Base-by-base conservation (phyloP, 92 coral and sea anemone species). In the Montipora capitata region DNA sequence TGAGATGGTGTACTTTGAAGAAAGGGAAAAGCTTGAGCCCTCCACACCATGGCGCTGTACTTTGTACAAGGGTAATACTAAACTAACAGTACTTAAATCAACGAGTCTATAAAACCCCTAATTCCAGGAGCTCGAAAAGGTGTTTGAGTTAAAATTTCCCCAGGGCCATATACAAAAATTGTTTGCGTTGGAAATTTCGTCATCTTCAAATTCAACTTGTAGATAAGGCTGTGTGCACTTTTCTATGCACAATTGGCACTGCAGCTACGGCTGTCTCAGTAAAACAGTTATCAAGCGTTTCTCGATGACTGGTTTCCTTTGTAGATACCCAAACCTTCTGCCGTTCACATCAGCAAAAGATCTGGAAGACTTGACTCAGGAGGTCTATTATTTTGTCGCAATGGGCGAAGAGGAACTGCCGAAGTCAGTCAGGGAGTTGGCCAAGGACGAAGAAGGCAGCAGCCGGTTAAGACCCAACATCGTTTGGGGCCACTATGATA, bases 281-380 rank as follows among this genome's bases (percentile, higher is more conserved):
- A 70, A 81, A 81, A 69, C 12, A 75, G 79, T 75, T 75, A 75
- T 75, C 79, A 52, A 10, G 49, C 39, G 64, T 54, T 75, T 74
- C 79, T 75, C 66, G 35, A 2, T 75, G 66, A 75, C 79, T 75
- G 66, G 13, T 75, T 75, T 75, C 79, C 0, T 20, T 88, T 81
- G 41, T 56, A 92, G 95, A 54, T 92, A 89, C 78, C 90, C 93
- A 83, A 71, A 83, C 68, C 91, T 93, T 58, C 76, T 90, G 83
- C 89, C 93, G 51, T 90, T 63, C 69, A 14, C 10, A 66, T 69
- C 88, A 65, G 89, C 89, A 0, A 76, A 75, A 45, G 85, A 89
- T 35, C 44, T 83, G 64, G 89, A 84, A 83, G 54, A 73, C 12
- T 70, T 89, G 78, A 77, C 66, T 0, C 79, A 89, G 42, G 89